Evolutionary conservation across 53 echinoderm and acorn worm genomes (phyloP).

Genomic region (Stichopus horrens): DNA sequence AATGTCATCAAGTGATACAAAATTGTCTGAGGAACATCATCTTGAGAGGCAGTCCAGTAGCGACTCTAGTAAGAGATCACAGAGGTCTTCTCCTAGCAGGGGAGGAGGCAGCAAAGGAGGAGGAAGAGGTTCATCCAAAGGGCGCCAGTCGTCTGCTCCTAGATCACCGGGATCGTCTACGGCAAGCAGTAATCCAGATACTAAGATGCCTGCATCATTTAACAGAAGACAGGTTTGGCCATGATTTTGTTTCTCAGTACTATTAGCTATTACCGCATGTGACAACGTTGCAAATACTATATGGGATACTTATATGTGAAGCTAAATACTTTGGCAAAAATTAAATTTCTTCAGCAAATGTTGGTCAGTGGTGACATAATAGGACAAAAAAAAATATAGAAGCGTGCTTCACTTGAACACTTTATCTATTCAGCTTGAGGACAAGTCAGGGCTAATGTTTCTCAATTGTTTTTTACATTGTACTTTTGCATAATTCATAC

Average conservation of each 20-base stretch:
- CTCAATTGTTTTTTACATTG: too few relatives aligned
- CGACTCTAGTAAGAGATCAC: slow-evolving; percentile 39
- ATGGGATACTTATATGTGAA: too few relatives aligned
- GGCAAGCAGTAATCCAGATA: neutral
- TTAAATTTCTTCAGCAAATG: too few relatives aligned
- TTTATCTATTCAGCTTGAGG: too few relatives aligned
- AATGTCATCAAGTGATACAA: slow-evolving; percentile 18
- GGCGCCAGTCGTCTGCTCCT: slow-evolving; percentile 17
- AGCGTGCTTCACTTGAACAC: too few relatives aligned
- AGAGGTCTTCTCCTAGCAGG: slow-evolving; percentile 8
- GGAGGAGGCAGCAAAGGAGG: slow-evolving; percentile 53
- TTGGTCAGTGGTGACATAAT: too few relatives aligned
- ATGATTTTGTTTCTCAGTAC: neutral
- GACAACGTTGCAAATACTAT: too few relatives aligned
- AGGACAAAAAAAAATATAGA: too few relatives aligned
- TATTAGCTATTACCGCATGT: neutral
- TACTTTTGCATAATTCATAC: too few relatives aligned
- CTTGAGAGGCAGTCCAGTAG: slow-evolving; percentile 47
- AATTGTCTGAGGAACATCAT: neutral
- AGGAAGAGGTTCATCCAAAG: slow-evolving; percentile 39
- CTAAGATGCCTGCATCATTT: slow-evolving; percentile 33
- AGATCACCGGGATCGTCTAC: slow-evolving; percentile 16
- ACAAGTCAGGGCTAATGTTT: too few relatives aligned
- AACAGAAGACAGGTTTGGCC: slow-evolving; percentile 21
- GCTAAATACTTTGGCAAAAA: too few relatives aligned